Evolutionary conservation across 1,140 invertebrate genomes (phyloP).

Genomic region (Philotrypesis tridentata): DNA sequence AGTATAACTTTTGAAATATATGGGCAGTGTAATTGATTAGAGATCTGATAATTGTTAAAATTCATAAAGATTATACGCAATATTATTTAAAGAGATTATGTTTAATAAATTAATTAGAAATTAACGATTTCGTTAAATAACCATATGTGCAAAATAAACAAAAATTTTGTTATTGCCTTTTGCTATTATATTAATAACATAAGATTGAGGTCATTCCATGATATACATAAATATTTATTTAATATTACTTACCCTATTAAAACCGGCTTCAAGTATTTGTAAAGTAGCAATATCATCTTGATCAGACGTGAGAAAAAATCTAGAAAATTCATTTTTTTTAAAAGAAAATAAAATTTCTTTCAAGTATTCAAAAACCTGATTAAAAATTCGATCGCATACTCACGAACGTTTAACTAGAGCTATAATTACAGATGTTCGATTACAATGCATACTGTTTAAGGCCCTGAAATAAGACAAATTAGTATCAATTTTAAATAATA

Average conservation of each 20-base stretch:
- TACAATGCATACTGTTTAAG: constrained; percentile 78
- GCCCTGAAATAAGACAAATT: constrained; percentile 74
- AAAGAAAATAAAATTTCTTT: constrained; percentile 43
- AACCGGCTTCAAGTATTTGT: constrained; percentile 81
- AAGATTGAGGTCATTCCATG: too few relatives aligned
- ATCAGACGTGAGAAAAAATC: constrained; percentile 76
- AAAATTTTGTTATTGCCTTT: too few relatives aligned
- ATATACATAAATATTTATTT: neutral
- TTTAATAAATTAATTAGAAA: too few relatives aligned
- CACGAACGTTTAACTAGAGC: constrained; percentile 83
- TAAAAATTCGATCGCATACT: constrained; percentile 61
- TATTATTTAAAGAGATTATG: too few relatives aligned
- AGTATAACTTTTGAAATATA: too few relatives aligned
- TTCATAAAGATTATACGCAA: too few relatives aligned
- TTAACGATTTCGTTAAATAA: too few relatives aligned
- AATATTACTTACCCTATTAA: constrained; percentile 78
- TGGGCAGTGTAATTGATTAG: too few relatives aligned
- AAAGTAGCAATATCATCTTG: constrained; percentile 81
- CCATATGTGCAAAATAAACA: too few relatives aligned
- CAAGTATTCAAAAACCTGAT: neutral
- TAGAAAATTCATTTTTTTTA: constrained; percentile 69
- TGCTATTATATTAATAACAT: too few relatives aligned
- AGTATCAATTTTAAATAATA: neutral
- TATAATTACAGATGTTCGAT: constrained; percentile 80
- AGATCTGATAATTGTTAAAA: too few relatives aligned